Base-by-base conservation (phyloP, 2,888 invertebrate genomes). In the Capitulum mitella region DNA sequence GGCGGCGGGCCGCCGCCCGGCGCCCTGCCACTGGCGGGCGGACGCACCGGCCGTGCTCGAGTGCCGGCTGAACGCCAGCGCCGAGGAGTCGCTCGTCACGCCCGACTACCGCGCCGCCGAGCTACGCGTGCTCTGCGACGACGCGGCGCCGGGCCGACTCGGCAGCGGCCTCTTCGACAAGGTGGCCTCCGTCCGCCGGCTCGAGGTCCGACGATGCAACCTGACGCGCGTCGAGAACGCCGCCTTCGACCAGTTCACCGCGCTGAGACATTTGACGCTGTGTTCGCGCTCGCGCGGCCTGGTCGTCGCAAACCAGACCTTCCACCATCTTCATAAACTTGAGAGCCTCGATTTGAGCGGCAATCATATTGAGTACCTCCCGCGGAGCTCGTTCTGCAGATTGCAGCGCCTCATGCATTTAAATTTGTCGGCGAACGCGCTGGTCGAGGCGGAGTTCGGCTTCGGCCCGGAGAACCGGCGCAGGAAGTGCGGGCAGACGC, bases 351-450 rank as follows among this genome's bases (percentile, higher is more conserved):
- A 70, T 70, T 12, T 70, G 40, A 40, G 70, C 37, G 70, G 37
- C 40, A 70, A 70, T 40, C 70, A 70, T 40, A 70, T 70, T 22
- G 40, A 37, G 70, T 70, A 70, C 29, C 70, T 70, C 3, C 70
- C 70, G 6, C 22, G 26, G 10, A 40, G 26, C 8, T 22, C 40
- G 26, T 70, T 70, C 26, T 70, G 70, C 37, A 34, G 40, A n/a
- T 26, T 40, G 12, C 70, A 70, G 12, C 70, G 70, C 3, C 70
- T 70, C 37, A 26, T 70, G 6, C 37, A 70, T 70, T 70, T 70
- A 26, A 70, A 70, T 26, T 29, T 70, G 16, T 70, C 70, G 26
- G 40, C 6, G 10, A 70, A 70, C 70, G 70, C 37, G 26, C 40
- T 70, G 40, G 3, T 37, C 8, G 70, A 70, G 2, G 2, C 22